These are phyloP conservation scores for Monomorium pharaonis DNA, from an alignment of 1,140 invertebrate species.

Conservation along the genomic window DNA sequence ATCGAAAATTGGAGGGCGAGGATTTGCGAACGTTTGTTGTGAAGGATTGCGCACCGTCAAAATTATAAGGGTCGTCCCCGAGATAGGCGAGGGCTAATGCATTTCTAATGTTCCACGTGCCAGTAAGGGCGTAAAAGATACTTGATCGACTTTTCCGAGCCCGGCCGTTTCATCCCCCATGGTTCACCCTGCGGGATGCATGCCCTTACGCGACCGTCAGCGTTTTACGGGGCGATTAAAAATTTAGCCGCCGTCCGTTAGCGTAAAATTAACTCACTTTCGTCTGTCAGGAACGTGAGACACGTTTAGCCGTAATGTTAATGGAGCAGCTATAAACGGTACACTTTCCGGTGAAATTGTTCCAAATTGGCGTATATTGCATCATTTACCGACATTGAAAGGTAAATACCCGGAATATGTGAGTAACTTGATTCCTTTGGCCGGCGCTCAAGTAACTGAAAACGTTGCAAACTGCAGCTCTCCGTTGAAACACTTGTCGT, in stretches of 20 bases:
- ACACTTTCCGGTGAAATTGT: conserved; percentile 9
- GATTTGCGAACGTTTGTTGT: conserved; percentile 5
- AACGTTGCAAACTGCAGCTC: background rate
- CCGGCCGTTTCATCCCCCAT: background rate
- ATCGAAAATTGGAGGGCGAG: background rate
- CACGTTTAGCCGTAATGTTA: background rate
- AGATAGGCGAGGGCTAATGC: conserved; percentile 35
- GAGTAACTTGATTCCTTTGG: conserved; percentile 36
- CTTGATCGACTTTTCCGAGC: background rate
- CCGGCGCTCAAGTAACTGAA: conserved; percentile 17
- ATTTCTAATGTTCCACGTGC: conserved; percentile 51
- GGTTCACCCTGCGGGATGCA: background rate
- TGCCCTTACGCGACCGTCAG: background rate
- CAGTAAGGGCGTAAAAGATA: conserved; percentile 14
- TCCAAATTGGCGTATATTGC: background rate
- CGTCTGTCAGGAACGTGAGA: background rate
- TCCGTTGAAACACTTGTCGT: conserved; percentile 36
- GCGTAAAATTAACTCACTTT: conserved; percentile 28
- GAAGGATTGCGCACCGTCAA: background rate
- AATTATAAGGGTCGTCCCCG: background rate
- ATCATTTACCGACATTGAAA: conserved; percentile 28
- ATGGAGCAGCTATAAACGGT: conserved; percentile 7
- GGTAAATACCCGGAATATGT: conserved; percentile 9
- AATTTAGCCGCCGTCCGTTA: conserved; percentile 23
- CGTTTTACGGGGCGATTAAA: conserved; percentile 40